Evolutionary conservation across 2,888 invertebrate species (phyloP).

Genomic region (Diaperis boleti): DNA sequence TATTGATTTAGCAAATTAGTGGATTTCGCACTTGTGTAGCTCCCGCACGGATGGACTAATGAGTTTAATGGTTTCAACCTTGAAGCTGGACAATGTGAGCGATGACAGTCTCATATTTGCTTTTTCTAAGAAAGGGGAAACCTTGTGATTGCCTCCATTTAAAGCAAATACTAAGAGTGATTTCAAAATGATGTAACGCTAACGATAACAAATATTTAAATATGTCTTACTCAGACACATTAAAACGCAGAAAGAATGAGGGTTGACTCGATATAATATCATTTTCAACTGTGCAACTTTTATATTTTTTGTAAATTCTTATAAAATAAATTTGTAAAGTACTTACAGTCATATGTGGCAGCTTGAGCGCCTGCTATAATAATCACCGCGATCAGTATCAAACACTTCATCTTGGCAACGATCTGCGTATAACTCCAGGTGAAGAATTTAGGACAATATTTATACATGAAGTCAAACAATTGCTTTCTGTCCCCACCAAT

Average conservation of each 20-base stretch:
- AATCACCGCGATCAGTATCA: conserved; percentile 13
- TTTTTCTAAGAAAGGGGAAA: conserved; percentile 10
- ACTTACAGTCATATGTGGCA: conserved; percentile 37
- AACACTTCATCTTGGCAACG: conserved; percentile 32
- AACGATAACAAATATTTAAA: no score
- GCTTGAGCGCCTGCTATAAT: conserved; percentile 26
- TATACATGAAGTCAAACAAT: conserved; percentile 29
- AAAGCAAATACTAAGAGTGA: conserved; percentile 1
- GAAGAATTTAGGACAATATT: conserved; percentile 25
- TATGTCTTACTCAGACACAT: no score
- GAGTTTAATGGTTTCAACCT: conserved; percentile 26
- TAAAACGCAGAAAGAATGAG: no score
- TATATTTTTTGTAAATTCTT: no score
- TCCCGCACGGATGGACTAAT: conserved; percentile 8
- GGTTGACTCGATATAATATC: no score
- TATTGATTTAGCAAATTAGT: conserved; percentile 26
- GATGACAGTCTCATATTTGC: conserved; percentile 13
- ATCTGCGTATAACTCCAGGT: conserved; percentile 15
- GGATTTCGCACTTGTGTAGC: neutral
- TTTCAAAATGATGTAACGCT: no score
- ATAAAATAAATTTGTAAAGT: no score
- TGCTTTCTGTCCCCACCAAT: conserved; percentile 27
- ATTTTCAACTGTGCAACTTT: no score
- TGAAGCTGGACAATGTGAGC: conserved; percentile 5
- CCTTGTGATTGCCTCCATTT: conserved; percentile 15